phyloP scores from a whole-genome alignment of 1,140 invertebrate species.

The Charaxes varanes region DNA sequence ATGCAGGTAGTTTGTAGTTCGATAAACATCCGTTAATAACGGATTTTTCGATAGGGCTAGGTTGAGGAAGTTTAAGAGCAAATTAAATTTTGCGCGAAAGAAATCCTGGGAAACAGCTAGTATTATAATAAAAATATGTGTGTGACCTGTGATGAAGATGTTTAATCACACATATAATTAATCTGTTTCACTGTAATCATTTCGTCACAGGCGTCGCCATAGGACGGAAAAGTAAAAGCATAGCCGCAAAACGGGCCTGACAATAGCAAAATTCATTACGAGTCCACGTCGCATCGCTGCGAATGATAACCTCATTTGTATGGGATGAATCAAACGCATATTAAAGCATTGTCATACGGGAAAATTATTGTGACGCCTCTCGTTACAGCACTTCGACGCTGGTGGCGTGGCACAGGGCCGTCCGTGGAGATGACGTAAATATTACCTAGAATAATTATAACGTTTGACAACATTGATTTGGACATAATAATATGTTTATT shows the following conservation, averaged over 20 bases:
- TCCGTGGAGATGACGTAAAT: constrained; percentile 19
- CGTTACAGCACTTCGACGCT: constrained; percentile 56
- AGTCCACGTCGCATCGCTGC: constrained; percentile 43
- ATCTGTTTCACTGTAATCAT: too few species aligned
- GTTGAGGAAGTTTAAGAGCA: too few species aligned
- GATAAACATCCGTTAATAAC: too few species aligned
- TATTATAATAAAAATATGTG: too few species aligned
- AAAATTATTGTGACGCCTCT: constrained; percentile 70
- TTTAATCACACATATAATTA: too few species aligned
- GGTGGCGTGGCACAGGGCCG: constrained; percentile 18
- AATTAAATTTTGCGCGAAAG: too few species aligned
- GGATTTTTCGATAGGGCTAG: too few species aligned
- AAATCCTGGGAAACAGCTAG: too few species aligned
- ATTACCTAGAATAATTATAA: constrained; percentile 8
- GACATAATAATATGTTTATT: too few species aligned
- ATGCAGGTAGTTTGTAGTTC: too few species aligned
- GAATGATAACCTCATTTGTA: constrained; percentile 69
- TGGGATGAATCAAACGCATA: constrained; percentile 67
- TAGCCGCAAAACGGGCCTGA: constrained; percentile 23
- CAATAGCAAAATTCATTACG: constrained; percentile 58
- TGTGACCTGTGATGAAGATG: too few species aligned
- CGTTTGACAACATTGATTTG: too few species aligned
- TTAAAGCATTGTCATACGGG: constrained; percentile 66
- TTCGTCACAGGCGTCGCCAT: background rate
- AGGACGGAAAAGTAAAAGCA: background rate